phyloP scores from a whole-genome alignment of 2,888 invertebrate genomes.

The Eueremaeus valkanovi region DNA sequence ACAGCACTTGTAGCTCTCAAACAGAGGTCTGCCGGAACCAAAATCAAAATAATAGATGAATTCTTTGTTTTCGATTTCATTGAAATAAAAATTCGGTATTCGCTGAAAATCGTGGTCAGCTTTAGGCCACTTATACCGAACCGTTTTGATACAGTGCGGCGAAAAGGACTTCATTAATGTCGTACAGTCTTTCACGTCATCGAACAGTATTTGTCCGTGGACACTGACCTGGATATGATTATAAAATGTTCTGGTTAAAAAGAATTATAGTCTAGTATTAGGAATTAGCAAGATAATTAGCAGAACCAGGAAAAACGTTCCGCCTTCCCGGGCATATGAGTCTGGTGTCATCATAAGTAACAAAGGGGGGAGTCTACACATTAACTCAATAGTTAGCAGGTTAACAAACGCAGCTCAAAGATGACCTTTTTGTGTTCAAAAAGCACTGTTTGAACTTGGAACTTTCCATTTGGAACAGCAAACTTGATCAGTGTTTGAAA shows the following conservation, averaged over 20 bases:
- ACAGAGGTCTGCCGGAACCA: not conserved
- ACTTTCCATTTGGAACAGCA: too few species aligned
- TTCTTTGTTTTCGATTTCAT: not conserved
- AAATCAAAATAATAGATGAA: conserved; percentile 3
- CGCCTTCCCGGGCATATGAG: too few species aligned
- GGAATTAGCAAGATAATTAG: too few species aligned
- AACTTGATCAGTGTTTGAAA: too few species aligned
- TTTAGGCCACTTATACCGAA: not conserved
- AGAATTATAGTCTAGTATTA: too few species aligned
- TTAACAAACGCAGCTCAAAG: too few species aligned
- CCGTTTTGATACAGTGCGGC: not conserved
- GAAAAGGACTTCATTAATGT: not conserved
- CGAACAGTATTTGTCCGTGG: not conserved
- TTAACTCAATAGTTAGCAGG: too few species aligned
- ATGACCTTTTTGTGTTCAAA: too few species aligned
- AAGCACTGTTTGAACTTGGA: too few species aligned
- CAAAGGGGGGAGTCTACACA: too few species aligned
- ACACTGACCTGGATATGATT: not conserved
- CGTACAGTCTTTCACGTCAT: not conserved
- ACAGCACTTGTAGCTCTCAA: conserved; percentile 11
- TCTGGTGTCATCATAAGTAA: too few species aligned
- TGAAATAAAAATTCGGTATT: conserved; percentile 7
- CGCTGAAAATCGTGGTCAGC: not conserved
- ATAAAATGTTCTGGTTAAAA: not conserved
- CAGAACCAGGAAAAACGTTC: too few species aligned